Evolutionary conservation across 2,797 vertebrate species (phyloP), one percentile per base, ranked within the genome.

Genomic region (Diplodus sargus): DNA sequence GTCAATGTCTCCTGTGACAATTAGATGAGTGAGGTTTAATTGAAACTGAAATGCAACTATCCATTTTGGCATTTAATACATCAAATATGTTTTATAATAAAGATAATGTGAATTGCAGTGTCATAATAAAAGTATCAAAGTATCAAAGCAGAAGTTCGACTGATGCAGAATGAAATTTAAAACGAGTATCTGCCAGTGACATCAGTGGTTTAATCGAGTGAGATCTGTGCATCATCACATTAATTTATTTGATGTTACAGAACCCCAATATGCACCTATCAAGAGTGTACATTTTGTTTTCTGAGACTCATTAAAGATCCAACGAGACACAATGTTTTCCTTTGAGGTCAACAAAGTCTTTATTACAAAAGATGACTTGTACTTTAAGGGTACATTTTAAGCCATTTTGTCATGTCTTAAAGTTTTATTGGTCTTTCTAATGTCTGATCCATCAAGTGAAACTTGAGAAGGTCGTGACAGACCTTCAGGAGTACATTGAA

Each of bases 291-390:
- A 17, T n/a, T 72, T 47, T 68, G n/a, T 49, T 66, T 66, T 45
- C 45, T 3, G 4, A 30, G 48, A 2, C 15, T 39, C 11, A 30
- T 61, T 60, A 1, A 17, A 56, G 10, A 52, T 42, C 47, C 45
- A 30, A 25, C 0, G 73, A 72, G 75, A 45, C 18, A 70, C n/a
- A 64, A 75, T 23, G n/a, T 68, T 56, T 77, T 69, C 59, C 60
- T 58, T 77, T 83, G 66, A 86, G 56, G 80, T 85, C 65, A 81
- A 82, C 66, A 80, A 71, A 74, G 25, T 75, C 67, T 92, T 91
- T 92, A 91, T 87, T 92, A 84, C 48, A 85, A 87, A 87, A 89
- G 71, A 79, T 71, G 58, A 87, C 71, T 65, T 73, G 23, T 66
- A 80, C 52, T 71, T 79, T 63, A 45, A 63, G 39, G 61, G 56